Base-by-base conservation (phyloP, 2,888 invertebrate genomes). In the Ormyrus rosae region DNA sequence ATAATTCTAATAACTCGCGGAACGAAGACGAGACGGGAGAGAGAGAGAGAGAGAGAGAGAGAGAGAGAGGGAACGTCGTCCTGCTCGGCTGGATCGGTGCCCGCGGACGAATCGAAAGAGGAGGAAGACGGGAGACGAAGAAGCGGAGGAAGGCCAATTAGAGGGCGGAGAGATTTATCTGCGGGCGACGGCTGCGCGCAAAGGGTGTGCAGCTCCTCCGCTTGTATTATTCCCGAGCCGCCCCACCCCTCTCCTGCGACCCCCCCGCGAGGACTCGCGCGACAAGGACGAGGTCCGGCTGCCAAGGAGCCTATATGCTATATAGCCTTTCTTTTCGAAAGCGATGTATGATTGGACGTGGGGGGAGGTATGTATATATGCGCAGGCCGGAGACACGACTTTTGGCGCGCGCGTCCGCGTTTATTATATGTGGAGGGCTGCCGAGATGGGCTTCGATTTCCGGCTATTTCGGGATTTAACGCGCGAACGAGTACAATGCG, bases 161-260 rank as follows among this genome's bases (percentile, higher is more conserved):
- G 90, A 90, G 90, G 89, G 89, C 88, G 88, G 88, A 84, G 89
- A 90, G 90, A 90, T 90, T 90, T 90, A 90, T 90, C 89, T 90
- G 85, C 86, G 89, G 89, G 89, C 89, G 89, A 90, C 90, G 90
- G 90, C 89, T 90, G 90, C 87, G 87, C 89, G 45, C 60, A 68
- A 63, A 86, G 87, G 89, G 89, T 87, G 86, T 87, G 84, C 84
- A 83, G 84, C 53, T 51, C 10, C 60, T 84, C 83, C 84, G 85
- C 86, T 88, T 88, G 89, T 90, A 89, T 88, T 90, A 89, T 88
- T 87, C 89, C 86, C 85, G 85, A 87, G 88, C 89, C 86, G 86
- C 85, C 75, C 85, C 75, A 48, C 65, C 50, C 56, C 46, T 61
- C 73, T 61, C 73, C 60, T 60, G 8, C 55, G 19, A 19, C 19